Conservation (phyloP, 2,113 vertebrate species). For the Ctenomys sociabilis region DNA sequence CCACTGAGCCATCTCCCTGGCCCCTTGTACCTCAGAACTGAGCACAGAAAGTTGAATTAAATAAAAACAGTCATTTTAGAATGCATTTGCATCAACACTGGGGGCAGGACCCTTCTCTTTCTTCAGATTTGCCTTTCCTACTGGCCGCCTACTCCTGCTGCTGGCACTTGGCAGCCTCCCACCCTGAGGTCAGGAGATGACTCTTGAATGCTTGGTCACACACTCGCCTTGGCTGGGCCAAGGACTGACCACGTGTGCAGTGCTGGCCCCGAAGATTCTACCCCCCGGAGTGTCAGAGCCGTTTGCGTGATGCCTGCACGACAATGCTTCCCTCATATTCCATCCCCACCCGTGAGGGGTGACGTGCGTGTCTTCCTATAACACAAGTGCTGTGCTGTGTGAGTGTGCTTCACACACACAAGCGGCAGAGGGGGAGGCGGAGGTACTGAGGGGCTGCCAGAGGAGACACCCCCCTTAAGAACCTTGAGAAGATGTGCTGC, state of each 20-base stretch:
- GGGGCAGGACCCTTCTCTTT: not conserved
- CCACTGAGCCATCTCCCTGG: too few relatives aligned
- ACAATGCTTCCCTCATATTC: not conserved
- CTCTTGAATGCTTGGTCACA: not conserved
- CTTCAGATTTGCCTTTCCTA: not conserved
- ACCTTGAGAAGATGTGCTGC: not conserved
- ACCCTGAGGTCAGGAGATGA: not conserved
- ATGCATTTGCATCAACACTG: not conserved
- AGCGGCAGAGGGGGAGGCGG: not conserved
- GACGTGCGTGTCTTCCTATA: not conserved
- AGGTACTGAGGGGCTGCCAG: not conserved
- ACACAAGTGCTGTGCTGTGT: not conserved
- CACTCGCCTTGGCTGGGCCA: not conserved
- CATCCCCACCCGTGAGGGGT: not conserved
- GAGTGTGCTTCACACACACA: not conserved
- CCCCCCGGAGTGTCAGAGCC: not conserved
- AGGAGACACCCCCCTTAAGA: not conserved
- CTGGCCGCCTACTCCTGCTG: not conserved
- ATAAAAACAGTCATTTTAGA: not conserved
- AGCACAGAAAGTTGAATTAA: not conserved
- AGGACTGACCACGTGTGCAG: not conserved
- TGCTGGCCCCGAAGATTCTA: not conserved
- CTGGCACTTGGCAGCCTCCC: not conserved
- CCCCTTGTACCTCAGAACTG: too few relatives aligned
- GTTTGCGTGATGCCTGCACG: not conserved